Percentiles rank a stretch among this genome's conserved stretches.
These are phyloP conservation scores for Ophonus ardosiacus DNA, from an alignment of 2,888 invertebrate species.

Conservation along the genomic window DNA sequence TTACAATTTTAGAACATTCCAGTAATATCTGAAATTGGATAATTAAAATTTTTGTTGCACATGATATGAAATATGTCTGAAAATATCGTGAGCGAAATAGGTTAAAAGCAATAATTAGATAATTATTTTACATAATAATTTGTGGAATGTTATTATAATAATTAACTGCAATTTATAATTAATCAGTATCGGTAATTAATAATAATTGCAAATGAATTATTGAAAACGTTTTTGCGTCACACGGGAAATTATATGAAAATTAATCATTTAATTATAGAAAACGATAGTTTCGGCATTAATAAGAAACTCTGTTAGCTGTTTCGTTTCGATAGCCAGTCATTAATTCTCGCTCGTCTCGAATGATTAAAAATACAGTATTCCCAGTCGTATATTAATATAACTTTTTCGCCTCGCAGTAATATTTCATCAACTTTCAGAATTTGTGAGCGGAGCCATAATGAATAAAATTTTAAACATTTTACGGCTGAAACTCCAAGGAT, in stretches of 20 bases:
- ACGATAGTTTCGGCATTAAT: conserved; percentile 16
- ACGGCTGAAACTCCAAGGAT: neutral
- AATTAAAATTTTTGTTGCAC: neutral
- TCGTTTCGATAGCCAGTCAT: neutral
- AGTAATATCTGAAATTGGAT: neutral
- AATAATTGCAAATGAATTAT: conserved; percentile 22
- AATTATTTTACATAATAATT: neutral
- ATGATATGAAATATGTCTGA: neutral
- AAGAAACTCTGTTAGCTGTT: conserved; percentile 2
- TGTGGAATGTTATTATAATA: neutral
- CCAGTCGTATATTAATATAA: conserved; percentile 1
- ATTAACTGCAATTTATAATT: conserved; percentile 23
- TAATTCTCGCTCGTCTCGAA: neutral
- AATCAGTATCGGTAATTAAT: neutral
- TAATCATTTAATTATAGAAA: conserved; percentile 20
- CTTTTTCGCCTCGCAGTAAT: neutral
- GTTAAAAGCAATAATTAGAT: neutral
- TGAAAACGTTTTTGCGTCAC: conserved; percentile 1
- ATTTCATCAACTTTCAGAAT: neutral
- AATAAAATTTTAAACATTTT: conserved; percentile 17
- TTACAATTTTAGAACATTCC: too few species aligned
- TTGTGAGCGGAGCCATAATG: neutral
- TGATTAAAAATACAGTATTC: conserved; percentile 11
- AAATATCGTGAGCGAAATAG: neutral
- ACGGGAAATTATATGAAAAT: neutral